Percentiles rank a stretch among this genome's conserved stretches.
Evolutionary conservation across 2,888 invertebrate species (phyloP).

Genomic region (Sericinus montela): DNA sequence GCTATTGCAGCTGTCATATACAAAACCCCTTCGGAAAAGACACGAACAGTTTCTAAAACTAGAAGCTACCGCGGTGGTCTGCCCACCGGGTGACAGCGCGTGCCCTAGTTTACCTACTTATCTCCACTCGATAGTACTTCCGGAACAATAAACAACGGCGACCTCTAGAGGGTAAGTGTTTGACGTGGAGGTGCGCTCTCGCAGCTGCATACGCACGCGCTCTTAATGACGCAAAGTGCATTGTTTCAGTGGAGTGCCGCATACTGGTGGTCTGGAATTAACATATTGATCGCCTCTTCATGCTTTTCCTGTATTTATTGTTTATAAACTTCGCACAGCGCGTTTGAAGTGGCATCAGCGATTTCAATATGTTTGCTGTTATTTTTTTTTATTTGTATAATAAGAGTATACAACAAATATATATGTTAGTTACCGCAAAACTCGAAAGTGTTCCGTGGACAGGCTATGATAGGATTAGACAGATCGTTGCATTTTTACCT

Average conservation of each 20-base stretch:
- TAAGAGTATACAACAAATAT: no score
- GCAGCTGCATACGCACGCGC: conserved; percentile 68
- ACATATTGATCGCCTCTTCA: conserved; percentile 61
- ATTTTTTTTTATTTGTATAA: neutral
- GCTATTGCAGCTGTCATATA: neutral
- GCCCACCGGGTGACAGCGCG: conserved; percentile 51
- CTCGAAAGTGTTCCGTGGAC: no score
- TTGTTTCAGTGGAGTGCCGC: conserved; percentile 40
- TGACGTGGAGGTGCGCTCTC: conserved; percentile 27
- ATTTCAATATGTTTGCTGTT: conserved; percentile 1
- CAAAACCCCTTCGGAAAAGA: neutral
- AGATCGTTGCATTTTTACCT: no score
- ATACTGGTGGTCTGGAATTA: conserved; percentile 58
- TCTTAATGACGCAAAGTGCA: conserved; percentile 51
- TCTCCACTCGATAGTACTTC: conserved; percentile 40
- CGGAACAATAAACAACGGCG: conserved; percentile 38
- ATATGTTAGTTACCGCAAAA: no score
- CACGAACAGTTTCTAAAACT: neutral
- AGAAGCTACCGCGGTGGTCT: conserved; percentile 33
- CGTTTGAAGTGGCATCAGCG: conserved; percentile 1
- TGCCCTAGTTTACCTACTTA: conserved; percentile 53
- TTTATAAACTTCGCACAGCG: conserved; percentile 5
- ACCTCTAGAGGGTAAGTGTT: conserved; percentile 27
- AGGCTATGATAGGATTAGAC: no score
- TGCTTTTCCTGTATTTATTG: conserved; percentile 43